Evolutionary conservation across 2,797 vertebrate species (phyloP), one percentile per base, ranked within the genome.

Genomic region (Tragelaphus eurycerus): DNA sequence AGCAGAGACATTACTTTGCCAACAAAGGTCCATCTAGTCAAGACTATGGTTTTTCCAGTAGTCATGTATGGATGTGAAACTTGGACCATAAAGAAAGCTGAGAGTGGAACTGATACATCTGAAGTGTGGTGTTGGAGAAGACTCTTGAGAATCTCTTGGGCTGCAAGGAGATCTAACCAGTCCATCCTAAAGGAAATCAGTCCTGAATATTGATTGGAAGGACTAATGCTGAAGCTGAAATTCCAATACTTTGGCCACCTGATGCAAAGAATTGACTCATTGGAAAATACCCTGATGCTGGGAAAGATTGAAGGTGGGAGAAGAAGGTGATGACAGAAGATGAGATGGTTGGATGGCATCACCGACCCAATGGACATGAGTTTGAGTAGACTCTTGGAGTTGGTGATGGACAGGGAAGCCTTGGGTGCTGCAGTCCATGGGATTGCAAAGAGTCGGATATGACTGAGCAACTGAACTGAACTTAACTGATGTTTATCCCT

Each of bases 101-200:
- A 71, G 0, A 0, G 2, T 2, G 0, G 11, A 71, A 71, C 23
- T 71, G 10, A 23, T 71, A 34, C 19, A 23, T 71, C 23, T 71
- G 10, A 71, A 71, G 2, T 23, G 2, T 71, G 9, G 34, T 71
- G 10, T 38, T 71, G 67, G 19, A 71, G 67, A 71, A 71, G 67
- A 34, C 67, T 38, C 19, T 38, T 71, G 34, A 71, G 11, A 71
- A 6, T 34, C 67, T 1, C 67, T 38, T 38, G 67, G 67, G 4
- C 17, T 71, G 34, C 17, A 67, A 38, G 64, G 64, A 21, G 19
- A 34, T 23, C 67, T 38, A 71, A 38, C 19, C 8, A 67, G 62
- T 11, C 17, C 62, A 64, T 67, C 62, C 16, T 34, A 67, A 67
- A 34, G 16, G 62, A 34, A 34, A 34, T 67, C 16, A 67, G n/a